phyloP scores from a whole-genome alignment of 92 coral and sea anemone species.

The Epizoanthus ramosus region DNA sequence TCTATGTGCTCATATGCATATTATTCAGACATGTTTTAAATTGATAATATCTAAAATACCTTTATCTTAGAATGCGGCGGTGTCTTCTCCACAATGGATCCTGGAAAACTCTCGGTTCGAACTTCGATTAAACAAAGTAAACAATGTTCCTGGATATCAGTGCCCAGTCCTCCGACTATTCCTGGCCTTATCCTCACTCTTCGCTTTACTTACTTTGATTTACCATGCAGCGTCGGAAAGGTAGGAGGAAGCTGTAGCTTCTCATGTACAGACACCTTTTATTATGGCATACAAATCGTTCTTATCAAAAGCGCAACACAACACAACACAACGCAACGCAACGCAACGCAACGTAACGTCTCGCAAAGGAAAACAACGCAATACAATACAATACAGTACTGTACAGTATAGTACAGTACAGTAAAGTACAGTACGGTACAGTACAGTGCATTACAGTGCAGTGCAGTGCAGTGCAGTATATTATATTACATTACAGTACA shows the following conservation, averaged over 20 bases:
- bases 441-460: no score
- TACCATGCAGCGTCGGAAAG: slow-evolving; percentile 74
- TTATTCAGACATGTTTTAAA: neutral
- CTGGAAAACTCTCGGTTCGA: slow-evolving; percentile 58
- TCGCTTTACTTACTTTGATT: slow-evolving; percentile 71
- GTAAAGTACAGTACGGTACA: no score
- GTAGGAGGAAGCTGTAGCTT: neutral
- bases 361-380: no score
- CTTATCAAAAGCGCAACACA: no score
- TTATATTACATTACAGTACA: no score
- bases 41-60: neutral
- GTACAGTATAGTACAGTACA: no score
- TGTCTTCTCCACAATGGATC: slow-evolving; percentile 49
- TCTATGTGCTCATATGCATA: neutral
- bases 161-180: slow-evolving; percentile 51
- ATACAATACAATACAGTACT: no score
- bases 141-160: slow-evolving; percentile 74
- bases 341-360: no score
- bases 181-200: slow-evolving; percentile 56
- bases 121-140: slow-evolving; percentile 47
- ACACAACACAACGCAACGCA: no score
- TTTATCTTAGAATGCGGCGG: slow-evolving; percentile 66
- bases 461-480: no score
- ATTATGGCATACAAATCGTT: no score
- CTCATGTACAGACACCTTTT: no score